Evolutionary conservation across 2,113 vertebrate genomes (phyloP).

Genomic region (Barnardius zonarius): DNA sequence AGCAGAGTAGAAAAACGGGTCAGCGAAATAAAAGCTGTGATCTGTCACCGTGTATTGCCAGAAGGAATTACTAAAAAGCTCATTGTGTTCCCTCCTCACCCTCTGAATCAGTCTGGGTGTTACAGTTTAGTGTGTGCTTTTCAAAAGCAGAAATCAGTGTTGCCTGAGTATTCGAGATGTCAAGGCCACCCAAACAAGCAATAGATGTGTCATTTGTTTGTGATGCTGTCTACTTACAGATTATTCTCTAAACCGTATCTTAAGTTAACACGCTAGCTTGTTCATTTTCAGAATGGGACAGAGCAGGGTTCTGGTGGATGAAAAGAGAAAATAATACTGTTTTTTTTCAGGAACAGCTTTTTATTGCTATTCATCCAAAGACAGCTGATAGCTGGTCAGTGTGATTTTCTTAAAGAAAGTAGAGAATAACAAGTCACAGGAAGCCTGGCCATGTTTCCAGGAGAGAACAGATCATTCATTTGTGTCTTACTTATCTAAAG

Average conservation of each 20-base stretch:
- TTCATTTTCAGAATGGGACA: background rate
- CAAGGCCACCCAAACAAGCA: background rate
- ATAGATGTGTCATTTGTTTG: background rate
- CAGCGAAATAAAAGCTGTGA: background rate
- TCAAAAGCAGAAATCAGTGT: slow-evolving; percentile 15
- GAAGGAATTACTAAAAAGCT: slow-evolving; percentile 13
- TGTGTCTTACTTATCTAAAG: background rate
- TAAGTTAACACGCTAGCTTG: background rate
- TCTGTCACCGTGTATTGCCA: background rate
- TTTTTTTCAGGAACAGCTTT: background rate
- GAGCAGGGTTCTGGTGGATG: background rate
- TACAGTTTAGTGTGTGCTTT: background rate
- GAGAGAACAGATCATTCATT: background rate
- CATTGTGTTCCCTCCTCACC: background rate
- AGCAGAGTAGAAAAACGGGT: background rate
- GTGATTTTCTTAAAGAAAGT: background rate
- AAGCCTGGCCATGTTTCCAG: background rate
- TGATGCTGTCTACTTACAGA: background rate
- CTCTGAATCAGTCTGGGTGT: background rate
- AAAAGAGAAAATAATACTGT: background rate
- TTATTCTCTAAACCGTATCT: background rate
- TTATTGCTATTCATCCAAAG: background rate
- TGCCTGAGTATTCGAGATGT: background rate
- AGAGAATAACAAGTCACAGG: background rate
- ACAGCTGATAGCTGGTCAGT: background rate